These are phyloP conservation scores for Pituophis catenifer DNA, from an alignment of 2,113 vertebrate genomes.

Conservation along the genomic window DNA sequence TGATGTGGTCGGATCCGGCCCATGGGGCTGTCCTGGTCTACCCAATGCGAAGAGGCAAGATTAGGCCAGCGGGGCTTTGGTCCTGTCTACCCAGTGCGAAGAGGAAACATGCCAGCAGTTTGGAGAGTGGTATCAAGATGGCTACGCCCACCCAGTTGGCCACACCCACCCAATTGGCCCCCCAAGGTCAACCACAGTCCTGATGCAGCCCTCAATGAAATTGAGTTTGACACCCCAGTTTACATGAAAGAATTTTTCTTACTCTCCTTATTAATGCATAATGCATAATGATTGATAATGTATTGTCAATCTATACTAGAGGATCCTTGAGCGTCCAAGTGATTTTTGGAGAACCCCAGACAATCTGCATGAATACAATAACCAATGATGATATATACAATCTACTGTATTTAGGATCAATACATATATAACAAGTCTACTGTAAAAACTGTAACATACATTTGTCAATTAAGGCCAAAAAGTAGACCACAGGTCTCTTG, in stretches of 20 bases:
- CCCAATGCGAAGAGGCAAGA: no score
- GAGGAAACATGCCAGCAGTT: no score
- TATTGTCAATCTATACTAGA: background rate
- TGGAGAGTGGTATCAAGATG: no score
- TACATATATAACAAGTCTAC: background rate
- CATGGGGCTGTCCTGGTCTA: no score
- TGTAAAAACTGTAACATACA: conserved; percentile 13
- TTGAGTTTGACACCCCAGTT: background rate
- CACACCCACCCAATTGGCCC: no score
- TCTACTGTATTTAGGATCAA: background rate
- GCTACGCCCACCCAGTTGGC: no score
- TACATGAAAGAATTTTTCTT: background rate
- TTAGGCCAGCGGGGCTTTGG: no score
- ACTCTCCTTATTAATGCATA: background rate
- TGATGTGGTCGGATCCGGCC: no score
- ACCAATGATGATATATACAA: background rate
- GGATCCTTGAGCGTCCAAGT: background rate
- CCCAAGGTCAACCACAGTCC: no score
- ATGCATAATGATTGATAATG: no score
- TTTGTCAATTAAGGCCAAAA: conserved; percentile 12
- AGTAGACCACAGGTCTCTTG: conserved; percentile 2
- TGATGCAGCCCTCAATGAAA: no score
- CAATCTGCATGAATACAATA: background rate
- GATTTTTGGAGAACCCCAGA: background rate
- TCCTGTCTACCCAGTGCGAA: no score